phyloP scores from a whole-genome alignment of 2,888 invertebrate genomes.

The Coecobrya sp. region DNA sequence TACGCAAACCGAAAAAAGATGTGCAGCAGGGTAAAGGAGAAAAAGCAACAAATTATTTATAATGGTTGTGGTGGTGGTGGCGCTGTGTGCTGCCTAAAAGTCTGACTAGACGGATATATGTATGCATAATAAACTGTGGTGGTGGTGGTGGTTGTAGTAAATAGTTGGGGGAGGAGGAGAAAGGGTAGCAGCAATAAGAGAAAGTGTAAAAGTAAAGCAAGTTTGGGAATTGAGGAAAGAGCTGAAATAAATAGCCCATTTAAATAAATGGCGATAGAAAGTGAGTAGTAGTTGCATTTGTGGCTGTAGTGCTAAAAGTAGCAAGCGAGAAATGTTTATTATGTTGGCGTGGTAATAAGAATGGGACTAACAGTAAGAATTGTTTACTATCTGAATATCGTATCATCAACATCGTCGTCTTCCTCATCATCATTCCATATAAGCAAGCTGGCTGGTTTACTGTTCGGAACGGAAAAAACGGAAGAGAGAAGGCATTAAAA shows the following conservation, averaged over 20 bases:
- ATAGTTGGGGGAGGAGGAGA: neutral
- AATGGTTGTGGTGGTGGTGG: neutral
- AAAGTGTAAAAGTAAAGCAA: slow-evolving; percentile 29
- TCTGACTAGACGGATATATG: neutral
- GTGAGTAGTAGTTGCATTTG: neutral
- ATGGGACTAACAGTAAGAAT: slow-evolving; percentile 13
- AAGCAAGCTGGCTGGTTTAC: neutral
- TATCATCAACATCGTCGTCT: neutral
- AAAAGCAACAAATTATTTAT: neutral
- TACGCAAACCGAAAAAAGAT: neutral
- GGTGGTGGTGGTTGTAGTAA: neutral
- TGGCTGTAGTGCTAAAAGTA: neutral
- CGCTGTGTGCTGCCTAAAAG: neutral
- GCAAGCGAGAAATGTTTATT: neutral
- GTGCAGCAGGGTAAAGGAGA: neutral
- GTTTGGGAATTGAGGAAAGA: slow-evolving; percentile 38
- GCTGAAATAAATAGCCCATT: slow-evolving; percentile 37
- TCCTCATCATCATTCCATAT: neutral
- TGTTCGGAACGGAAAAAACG: neutral
- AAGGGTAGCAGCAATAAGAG: neutral
- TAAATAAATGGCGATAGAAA: slow-evolving; percentile 22
- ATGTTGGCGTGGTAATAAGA: slow-evolving; percentile 32
- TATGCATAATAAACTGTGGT: neutral
- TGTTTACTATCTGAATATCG: slow-evolving; percentile 10
- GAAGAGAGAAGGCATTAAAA: slow-evolving; percentile 25